Conservation (phyloP, 2,888 invertebrate genomes). For the Coenonympha glycerion region DNA sequence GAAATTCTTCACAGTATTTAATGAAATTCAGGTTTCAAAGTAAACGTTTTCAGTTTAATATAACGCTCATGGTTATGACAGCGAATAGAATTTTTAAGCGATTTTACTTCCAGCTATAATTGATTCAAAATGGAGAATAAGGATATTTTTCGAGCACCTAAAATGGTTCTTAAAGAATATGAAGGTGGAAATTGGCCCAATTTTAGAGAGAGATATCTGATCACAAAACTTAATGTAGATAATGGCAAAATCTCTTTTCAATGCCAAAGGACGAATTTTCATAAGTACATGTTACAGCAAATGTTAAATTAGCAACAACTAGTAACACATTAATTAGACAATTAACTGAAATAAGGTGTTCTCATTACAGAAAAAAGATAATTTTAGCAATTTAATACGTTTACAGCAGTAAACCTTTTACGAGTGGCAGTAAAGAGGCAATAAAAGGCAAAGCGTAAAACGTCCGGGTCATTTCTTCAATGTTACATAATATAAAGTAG, state of each 20-base stretch:
- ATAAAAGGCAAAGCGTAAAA: constrained; percentile 26
- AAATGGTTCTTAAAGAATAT: too few relatives aligned
- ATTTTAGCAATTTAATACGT: constrained; percentile 26
- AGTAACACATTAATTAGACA: not conserved
- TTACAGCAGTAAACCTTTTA: constrained; percentile 30
- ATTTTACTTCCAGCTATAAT: not conserved
- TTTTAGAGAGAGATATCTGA: too few relatives aligned
- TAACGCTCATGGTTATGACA: constrained; percentile 2
- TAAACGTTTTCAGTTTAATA: constrained; percentile 15
- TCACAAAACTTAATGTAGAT: too few relatives aligned
- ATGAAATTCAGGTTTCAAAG: constrained; percentile 15
- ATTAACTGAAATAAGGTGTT: constrained; percentile 23
- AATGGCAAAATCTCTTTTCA: too few relatives aligned
- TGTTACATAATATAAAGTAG: constrained; percentile 22
- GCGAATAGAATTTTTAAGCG: constrained; percentile 1
- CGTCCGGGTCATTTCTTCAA: constrained; percentile 22
- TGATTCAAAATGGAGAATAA: not conserved
- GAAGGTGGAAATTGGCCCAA: too few relatives aligned
- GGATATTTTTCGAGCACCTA: too few relatives aligned
- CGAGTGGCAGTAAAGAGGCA: constrained; percentile 24
- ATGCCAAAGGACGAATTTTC: too few relatives aligned
- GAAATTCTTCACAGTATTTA: constrained; percentile 6
- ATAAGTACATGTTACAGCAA: too few relatives aligned
- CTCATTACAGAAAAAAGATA: constrained; percentile 26
- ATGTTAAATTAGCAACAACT: not conserved